Evolutionary conservation across 1,140 invertebrate genomes (phyloP), one percentile per base, ranked within the genome.

Genomic region (Wasmannia auropunctata): DNA sequence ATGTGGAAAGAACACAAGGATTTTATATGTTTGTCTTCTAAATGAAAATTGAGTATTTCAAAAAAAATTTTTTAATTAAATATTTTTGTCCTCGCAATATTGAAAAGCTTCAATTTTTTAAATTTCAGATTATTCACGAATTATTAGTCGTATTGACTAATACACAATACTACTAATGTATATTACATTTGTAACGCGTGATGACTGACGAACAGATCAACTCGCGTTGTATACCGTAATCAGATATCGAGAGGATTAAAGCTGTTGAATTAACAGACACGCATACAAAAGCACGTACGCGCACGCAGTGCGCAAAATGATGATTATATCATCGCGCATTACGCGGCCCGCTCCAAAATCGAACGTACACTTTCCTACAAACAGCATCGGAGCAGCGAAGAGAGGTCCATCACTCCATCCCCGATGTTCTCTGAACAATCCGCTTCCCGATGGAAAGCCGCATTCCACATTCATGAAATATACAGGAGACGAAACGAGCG

Each of bases 391-490:
- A 16, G n/a, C 34, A 37, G n/a, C 11, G 34, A n/a, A 1, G 34
- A 19, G 8, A 63, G 3, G 1, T 16, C 22, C 49, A 43, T 43
- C 28, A 10, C n/a, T n/a, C n/a, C n/a, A n/a, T n/a, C n/a, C n/a
- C n/a, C n/a, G 34, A 56, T 5, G 16, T 37, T 37, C 43, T 58
- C 6, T 43, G 37, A 63, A 43, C 25, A 31, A 83, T 72, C 16
- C 49, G 63, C 49, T 58, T 43, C 19, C 16, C 34, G 87, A 86
- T 69, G 87, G 56, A 86, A 88, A 86, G 70, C 77, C 56, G 43
- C 60, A 28, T 56, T 74, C 25, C 46, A n/a, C 31, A 83, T 81
- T 89, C 75, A 88, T 86, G 88, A 88, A 86, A 89, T 86, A 84
- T 87, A 65, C 69, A 85, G 63, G 76, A 85, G 49, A 46, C 62